Evolutionary conservation across 37 sponge, comb jelly and placozoan genomes (phyloP), one percentile per base, ranked within the genome.

Genomic region (Ephydatia muelleri): DNA sequence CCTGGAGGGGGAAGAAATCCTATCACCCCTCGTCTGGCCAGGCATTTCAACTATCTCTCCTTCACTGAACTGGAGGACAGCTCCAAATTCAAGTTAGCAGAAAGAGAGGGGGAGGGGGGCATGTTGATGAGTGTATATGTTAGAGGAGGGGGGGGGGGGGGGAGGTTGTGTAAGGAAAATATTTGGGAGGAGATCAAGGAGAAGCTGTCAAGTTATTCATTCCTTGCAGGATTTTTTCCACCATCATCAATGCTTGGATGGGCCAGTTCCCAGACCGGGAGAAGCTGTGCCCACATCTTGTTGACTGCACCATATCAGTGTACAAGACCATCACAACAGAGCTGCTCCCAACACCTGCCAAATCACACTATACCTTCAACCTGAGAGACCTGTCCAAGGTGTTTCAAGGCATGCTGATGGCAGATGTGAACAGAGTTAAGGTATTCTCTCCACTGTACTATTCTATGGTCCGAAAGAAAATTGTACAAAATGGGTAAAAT

Each of bases 331-430:
- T 99, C 84, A 96, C 94, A 49, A 95, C 99, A 32, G 97, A 99
- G 85, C 88, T 99, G 26, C 90, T 99, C 19, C 99, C 99, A 19
- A 99, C 99, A 13, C 99, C 99, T 32, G 95, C 99, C 82, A 99
- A 99, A 85, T 93, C 94, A 21, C 99, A 99, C 90, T 99, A 99
- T 85, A 99, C 99, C 68, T 99, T 99, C 92, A 99, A 99, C 88
- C 87, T 99, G 69, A 91, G 99, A 65, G 99, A 99, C 78, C 85
- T 99, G 84, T 94, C 97, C 25, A 99, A 99, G 78, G 96, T 98
- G 23, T 98, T 98, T 82, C 99, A 98, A 70, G 99, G 99, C 21
- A 93, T 93, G 81, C 81, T 93, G 25, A 93, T 93, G 93, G 84
- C 68, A 27, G 76, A 75, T 35, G 33, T 78, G 1, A 72, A 66